phyloP scores from a whole-genome alignment of 2,113 vertebrate species.

The Pimephales promelas region DNA sequence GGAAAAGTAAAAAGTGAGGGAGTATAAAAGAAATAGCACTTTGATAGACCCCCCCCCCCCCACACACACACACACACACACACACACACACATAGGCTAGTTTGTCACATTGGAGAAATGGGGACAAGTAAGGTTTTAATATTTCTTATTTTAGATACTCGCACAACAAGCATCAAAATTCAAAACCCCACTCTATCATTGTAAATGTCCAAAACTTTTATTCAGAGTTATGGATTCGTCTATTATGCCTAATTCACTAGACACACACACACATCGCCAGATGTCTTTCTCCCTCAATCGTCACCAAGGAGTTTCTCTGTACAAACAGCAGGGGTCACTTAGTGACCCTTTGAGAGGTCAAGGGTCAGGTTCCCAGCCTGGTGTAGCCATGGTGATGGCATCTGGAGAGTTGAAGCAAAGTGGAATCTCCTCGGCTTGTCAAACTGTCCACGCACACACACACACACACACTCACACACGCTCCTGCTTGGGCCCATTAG shows the following conservation, averaged over 20 bases:
- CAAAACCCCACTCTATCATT: conserved; percentile 16
- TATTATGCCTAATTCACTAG: conserved; percentile 1
- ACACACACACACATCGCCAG: conserved; percentile 67
- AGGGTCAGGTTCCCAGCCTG: conserved; percentile 72
- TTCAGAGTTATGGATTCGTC: neutral
- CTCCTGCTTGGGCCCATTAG: neutral
- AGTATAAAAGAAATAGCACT: neutral
- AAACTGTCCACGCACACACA: conserved; percentile 43
- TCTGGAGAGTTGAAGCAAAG: conserved; percentile 62
- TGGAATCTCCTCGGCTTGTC: conserved; percentile 54
- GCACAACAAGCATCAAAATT: neutral
- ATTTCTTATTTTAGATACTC: conserved; percentile 1
- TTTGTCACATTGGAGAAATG: neutral
- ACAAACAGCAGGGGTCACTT: conserved; percentile 69
- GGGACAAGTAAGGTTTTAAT: conserved; percentile 25
- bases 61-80: too few relatives aligned
- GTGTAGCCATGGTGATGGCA: conserved; percentile 70
- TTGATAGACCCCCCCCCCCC: neutral
- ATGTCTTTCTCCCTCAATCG: conserved; percentile 68
- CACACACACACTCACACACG: conserved; percentile 11
- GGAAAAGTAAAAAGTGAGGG: conserved; percentile 9
- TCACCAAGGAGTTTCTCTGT: conserved; percentile 63
- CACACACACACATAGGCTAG: neutral
- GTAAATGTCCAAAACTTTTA: conserved; percentile 1
- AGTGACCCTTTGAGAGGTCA: conserved; percentile 70